Percentiles rank a stretch among this genome's conserved stretches.
Evolutionary conservation across 2,888 invertebrate genomes (phyloP).

Genomic region (Euzetes globulus): DNA sequence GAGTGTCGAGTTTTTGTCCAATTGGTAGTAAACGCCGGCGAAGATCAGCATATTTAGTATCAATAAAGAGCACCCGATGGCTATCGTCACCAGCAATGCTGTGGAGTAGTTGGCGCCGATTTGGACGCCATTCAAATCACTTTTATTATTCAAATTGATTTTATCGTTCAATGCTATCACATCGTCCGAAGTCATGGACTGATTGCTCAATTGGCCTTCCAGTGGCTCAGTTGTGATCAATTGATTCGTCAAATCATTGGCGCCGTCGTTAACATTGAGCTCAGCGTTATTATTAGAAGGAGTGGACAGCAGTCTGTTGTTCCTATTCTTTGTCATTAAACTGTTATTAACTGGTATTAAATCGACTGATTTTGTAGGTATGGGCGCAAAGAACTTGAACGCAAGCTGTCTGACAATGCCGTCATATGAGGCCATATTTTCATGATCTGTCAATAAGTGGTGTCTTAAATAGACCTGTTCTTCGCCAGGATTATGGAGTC

Average conservation of each 20-base stretch:
- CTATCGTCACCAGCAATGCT: conserved; percentile 78
- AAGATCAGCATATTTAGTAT: conserved; percentile 87
- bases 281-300: background rate
- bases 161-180: background rate
- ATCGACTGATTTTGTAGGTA: conserved; percentile 5
- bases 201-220: background rate
- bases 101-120: conserved; percentile 52
- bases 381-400: conserved; percentile 25
- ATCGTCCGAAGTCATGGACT: background rate
- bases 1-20: conserved; percentile 43
- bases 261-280: conserved; percentile 7
- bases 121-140: background rate
- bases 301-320: background rate
- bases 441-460: conserved; percentile 35
- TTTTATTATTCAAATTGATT: conserved; percentile 10
- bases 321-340: background rate
- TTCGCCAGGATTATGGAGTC: conserved; percentile 66
- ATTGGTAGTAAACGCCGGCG: conserved; percentile 85
- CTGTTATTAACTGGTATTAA: conserved; percentile 14
- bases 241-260: background rate
- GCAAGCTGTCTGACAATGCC: conserved; percentile 33
- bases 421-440: conserved; percentile 34
- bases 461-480: conserved; percentile 50
- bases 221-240: background rate
- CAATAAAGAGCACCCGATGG: conserved; percentile 79